Evolutionary conservation across 2,888 invertebrate species (phyloP), one percentile per base, ranked within the genome.

Genomic region (Microctonus hyperodae): DNA sequence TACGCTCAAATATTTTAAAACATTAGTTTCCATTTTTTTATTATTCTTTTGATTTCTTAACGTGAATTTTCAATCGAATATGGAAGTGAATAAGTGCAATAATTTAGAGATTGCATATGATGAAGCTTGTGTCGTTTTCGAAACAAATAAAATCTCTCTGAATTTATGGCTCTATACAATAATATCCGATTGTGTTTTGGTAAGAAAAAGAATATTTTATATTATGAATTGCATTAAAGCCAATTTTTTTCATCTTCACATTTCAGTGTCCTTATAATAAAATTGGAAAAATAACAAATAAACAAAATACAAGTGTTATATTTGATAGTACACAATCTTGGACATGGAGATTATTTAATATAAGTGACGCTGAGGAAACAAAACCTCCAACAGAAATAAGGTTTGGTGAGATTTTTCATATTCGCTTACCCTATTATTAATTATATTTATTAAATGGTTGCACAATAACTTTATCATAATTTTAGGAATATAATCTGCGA

Each of bases 101-200:
- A 74, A 71, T 31, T 71, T 73, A 0, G 81, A 86, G 10, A 79
- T 93, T 76, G 81, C 83, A 69, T 88, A 89, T 77, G 92, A 93
- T 77, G 85, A 92, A 83, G 92, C 92, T 0, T 92, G 90, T 75
- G 82, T 82, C 7, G 58, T 69, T 23, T 65, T 83, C 88, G 75
- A 84, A 85, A 66, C 84, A 79, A 77, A 16, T 85, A 81, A 16
- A 73, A 72, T n/a, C 75, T 77, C 84, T 87, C 11, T 88, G 88
- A 77, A 67, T 57, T 4, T 62, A 40, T 51, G 48, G 31, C 84
- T 92, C 4, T 92, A 92, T 77, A 85, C 87, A 23, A 87, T 92
- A 0, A 90, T 91, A 20, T 88, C 90, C 64, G 90, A 92, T 76
- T 93, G 93, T 77, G 87, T 89, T 78, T 86, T 87, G 83, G 93